Base-by-base conservation (phyloP, 2,113 vertebrate species). In the Prunella himalayana region DNA sequence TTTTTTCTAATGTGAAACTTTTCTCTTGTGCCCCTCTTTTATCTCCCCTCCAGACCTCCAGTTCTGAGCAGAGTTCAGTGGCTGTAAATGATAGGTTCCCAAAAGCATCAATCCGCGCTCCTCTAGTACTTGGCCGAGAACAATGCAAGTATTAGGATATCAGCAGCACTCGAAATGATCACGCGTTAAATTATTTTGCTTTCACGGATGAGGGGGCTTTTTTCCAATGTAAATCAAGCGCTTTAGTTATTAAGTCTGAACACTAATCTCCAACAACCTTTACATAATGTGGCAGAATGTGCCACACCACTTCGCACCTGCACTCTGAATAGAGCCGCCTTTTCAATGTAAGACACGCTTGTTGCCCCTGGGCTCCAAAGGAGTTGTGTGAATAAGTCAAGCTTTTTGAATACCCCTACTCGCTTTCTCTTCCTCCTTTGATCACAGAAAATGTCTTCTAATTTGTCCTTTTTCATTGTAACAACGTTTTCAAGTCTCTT, bases 261-360 rank as follows among this genome's bases (percentile, higher is more conserved):
- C 99, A 98, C 98, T 98, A 99, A 98, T 99, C 98, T 99, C 98
- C 98, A 99, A 99, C 99, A 99, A 98, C 98, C 98, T 99, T 98
- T 98, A 98, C 98, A 99, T 99, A 99, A 99, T 99, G 98, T 98
- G 98, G 98, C 98, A 98, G 98, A 99, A 98, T 98, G 98, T 98
- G 98, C 98, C 97, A 98, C 99, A 98, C 98, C 98, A 98, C 98
- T 98, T 99, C 98, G 99, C 99, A 99, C 99, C 99, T 99, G 99
- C 99, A 98, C 97, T 97, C 98, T 99, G 99, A 99, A 99, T 99
- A 98, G 99, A 98, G 98, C 97, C 98, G 96, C 98, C 98, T 98
- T 99, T 99, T 99, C 98, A 99, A 98, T 97, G 98, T 97, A 98
- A 98, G 99, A 99, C 98, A 99, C 99, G 98, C 99, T 99, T 99